Base-by-base conservation (phyloP, 2,113 vertebrate genomes). In the Eira barbara region DNA sequence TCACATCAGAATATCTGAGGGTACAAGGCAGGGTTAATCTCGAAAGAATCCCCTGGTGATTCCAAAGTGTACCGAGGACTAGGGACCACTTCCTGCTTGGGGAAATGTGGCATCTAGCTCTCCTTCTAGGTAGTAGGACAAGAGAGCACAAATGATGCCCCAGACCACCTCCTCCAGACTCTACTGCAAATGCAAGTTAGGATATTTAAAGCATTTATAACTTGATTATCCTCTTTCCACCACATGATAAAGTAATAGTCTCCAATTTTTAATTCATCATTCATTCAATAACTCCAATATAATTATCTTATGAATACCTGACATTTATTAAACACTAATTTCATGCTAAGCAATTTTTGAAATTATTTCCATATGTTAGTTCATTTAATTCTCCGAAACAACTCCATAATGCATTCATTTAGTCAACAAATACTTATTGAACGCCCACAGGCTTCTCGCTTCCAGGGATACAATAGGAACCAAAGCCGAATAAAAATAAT, bases 291-390 rank as follows among this genome's bases (percentile, higher is more conserved):
- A 59, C n/a, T 73, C 57, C 90, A 34, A 69, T 12, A 78, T 80
- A 85, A 78, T 94, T 94, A 79, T 91, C 92, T 96, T 94, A 88
- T 82, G 85, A 96, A 89, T 81, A 89, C 42, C 18, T 91, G 65
- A 67, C 85, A 94, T 95, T 92, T 97, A 96, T 85, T 91, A 95
- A 96, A 91, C 52, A 97, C 80, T 59, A 93, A 97, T 97, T 97
- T 80, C 31, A 81, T 86, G 55, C 78, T 89, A 89, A 93, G 65
- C 83, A 93, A 78, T 95, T 85, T 91, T 89, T 31, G 17, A 93
- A 96, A 93, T 91, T 78, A n/a, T 91, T 97, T 93, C 93, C 92
- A 86, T 88, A 93, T 65, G 83, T 63, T 76, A 80, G 91, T 73
- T 91, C 78, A 90, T 29, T 93, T 89, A 94, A 93, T 89, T 45